A percentile compares a stretch with the other conserved stretches of the same genome.
Conservation (phyloP, 2,797 vertebrate species). For the Tolypeutes matacus region DNA sequence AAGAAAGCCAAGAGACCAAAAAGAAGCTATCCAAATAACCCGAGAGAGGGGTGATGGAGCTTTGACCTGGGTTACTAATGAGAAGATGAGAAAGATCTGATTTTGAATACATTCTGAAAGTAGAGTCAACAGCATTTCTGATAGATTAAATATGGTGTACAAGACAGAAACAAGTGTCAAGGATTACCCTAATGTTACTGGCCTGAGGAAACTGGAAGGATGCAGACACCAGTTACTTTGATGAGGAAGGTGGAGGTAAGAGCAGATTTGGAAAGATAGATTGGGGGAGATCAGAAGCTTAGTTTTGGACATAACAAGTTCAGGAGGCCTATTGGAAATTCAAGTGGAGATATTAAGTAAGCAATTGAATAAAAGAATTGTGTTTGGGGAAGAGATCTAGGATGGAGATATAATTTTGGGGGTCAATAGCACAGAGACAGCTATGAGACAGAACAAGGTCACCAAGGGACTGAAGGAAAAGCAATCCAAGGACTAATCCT, state of each 20-base stretch:
- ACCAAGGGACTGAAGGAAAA: not conserved
- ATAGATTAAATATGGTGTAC: not conserved
- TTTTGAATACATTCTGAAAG: not conserved
- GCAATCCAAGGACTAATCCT: not conserved
- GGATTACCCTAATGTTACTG: not conserved
- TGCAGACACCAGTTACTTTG: not conserved
- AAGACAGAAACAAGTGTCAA: not conserved
- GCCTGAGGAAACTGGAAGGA: not conserved
- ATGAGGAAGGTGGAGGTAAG: not conserved
- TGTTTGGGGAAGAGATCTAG: not conserved
- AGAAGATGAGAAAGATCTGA: not conserved
- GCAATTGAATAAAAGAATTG: not conserved
- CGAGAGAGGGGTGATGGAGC: not conserved
- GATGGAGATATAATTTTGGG: not conserved
- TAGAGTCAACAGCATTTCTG: not conserved
- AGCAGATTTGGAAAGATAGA: not conserved
- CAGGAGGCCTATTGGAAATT: not conserved
- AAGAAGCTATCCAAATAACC: not conserved
- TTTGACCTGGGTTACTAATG: not conserved
- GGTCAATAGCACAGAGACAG: not conserved
- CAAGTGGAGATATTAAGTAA: not conserved
- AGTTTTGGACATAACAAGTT: not conserved
- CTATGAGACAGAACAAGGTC: not conserved
- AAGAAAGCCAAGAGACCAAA: not conserved
- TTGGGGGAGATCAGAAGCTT: not conserved